Base-by-base conservation (phyloP, 2,797 vertebrate genomes). In the Discoglossus pictus region DNA sequence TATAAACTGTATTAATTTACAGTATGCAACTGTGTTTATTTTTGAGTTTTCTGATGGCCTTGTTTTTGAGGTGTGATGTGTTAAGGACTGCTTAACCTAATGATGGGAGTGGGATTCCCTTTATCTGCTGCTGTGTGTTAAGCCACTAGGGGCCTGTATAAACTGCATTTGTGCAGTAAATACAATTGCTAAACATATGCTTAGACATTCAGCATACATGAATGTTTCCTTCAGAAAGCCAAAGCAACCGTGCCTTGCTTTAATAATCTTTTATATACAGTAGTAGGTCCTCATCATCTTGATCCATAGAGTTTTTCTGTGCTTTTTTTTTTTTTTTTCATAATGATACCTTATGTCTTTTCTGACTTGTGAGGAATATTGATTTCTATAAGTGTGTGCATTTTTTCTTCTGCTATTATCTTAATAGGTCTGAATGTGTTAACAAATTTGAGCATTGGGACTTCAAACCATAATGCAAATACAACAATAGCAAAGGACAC, bases 71-170 rank as follows among this genome's bases (percentile, higher is more conserved):
- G 25, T 7, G 34, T 51, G 13, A 43, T 56, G 72, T 72, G 48
- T 60, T 50, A 64, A 68, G 68, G 58, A 79, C 46, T 80, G 74
- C 68, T 82, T 17, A 35, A 59, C 47, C 65, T 65, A 59, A 75
- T 75, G 77, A 80, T 75, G 74, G 39, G 13, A 25, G 40, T 47
- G 79, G 82, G 78, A 80, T 84, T 79, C 84, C 84, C 80, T 87
- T 87, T 83, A 78, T 86, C 78, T 90, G 89, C 78, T 91, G 75
- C 87, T 90, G 72, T 81, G 76, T 80, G 70, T 84, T 78, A 75
- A 81, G 80, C 93, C 94, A 87, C 94, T 96, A 96, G 94, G 91
- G 94, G 94, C 92, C 91, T 92, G 86, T 93, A 84, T 87, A 91
- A 79, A 86, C 90, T 88, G 83, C 84, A 86, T 79, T 74, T 75